These are phyloP conservation scores for Fistularia tabacaria DNA, from an alignment of 2,797 vertebrate species.

Conservation along the genomic window DNA sequence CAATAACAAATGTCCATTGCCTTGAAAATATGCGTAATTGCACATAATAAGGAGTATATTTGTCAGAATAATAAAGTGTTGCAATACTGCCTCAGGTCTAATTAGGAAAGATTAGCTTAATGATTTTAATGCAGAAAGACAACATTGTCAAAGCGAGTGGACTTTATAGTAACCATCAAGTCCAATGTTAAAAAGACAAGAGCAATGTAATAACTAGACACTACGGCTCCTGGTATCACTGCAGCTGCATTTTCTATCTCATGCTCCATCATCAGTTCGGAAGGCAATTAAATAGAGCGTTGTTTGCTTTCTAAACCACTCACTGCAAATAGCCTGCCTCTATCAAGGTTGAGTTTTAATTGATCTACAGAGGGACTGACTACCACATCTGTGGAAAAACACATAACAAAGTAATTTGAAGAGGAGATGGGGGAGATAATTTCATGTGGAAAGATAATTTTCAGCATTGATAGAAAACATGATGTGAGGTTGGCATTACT, in stretches of 20 bases:
- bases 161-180: not conserved
- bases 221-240: too few relatives aligned
- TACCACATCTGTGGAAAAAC: too few relatives aligned
- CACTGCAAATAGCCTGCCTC: too few relatives aligned
- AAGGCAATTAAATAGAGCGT: too few relatives aligned
- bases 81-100: not conserved
- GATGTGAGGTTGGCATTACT: conserved; percentile 29
- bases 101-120: not conserved
- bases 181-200: not conserved
- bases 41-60: not conserved
- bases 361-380: too few relatives aligned
- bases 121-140: conserved; percentile 1
- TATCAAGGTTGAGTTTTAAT: too few relatives aligned
- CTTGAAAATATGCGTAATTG: not conserved
- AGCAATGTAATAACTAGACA: not conserved
- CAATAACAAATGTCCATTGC: not conserved
- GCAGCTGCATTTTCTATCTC: too few relatives aligned
- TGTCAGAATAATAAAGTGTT: not conserved
- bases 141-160: not conserved
- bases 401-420: too few relatives aligned
- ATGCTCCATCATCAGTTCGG: too few relatives aligned
- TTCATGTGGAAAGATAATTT: not conserved
- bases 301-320: too few relatives aligned
- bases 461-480: not conserved
- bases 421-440: too few relatives aligned